Conservation (phyloP, 2,797 vertebrate genomes). For the Eospalax fontanierii region DNA sequence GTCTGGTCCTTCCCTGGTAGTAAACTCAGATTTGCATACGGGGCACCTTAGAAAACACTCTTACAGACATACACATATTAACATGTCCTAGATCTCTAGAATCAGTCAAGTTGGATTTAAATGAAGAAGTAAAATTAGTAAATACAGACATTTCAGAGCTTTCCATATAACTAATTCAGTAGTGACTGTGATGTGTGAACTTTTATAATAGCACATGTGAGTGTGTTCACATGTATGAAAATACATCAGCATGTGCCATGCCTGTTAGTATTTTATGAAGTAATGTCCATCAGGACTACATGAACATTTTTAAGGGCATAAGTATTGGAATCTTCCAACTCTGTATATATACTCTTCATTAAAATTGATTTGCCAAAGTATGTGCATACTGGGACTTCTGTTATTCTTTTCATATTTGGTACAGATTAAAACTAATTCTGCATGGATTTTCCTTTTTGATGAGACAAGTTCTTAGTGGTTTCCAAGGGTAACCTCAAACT, state of each 20-base stretch:
- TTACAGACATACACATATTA: background rate
- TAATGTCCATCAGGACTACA: background rate
- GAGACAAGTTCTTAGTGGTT: no score
- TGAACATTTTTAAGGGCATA: background rate
- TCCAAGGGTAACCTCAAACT: no score
- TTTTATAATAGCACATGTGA: background rate
- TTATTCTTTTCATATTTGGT: background rate
- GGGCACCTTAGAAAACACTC: background rate
- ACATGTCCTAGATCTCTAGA: no score
- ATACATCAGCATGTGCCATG: background rate
- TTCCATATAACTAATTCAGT: background rate
- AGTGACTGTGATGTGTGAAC: background rate
- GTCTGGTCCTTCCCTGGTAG: background rate
- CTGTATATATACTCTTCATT: background rate
- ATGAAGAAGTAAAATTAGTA: background rate
- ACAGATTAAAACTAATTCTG: no score
- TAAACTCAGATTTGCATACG: background rate
- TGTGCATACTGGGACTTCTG: background rate
- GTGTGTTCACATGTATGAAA: background rate
- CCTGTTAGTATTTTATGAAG: background rate
- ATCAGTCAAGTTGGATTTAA: no score
- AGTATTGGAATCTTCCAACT: background rate
- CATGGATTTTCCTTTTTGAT: no score
- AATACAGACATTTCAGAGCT: background rate
- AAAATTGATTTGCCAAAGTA: background rate